Evolutionary conservation across 2,888 invertebrate species (phyloP).

Genomic region (Aphodius granarius): DNA sequence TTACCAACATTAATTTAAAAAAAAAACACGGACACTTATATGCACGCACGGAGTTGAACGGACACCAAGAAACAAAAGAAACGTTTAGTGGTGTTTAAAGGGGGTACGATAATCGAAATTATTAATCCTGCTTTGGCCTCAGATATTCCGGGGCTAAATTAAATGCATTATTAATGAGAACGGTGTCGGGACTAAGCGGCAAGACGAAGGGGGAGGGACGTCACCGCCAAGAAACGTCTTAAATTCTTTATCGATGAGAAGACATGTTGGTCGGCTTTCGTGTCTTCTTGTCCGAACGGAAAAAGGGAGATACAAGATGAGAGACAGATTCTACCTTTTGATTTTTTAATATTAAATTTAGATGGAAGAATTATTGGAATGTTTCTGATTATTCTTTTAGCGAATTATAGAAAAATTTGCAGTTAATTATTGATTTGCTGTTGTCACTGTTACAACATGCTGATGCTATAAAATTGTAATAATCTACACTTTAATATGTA

Average conservation of each 20-base stretch:
- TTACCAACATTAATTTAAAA: background rate
- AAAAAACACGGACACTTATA: slow-evolving; percentile 31
- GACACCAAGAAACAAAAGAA: background rate
- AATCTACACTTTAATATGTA: too few species aligned
- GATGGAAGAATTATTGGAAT: background rate
- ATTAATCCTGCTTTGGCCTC: background rate
- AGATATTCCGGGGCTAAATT: slow-evolving; percentile 11
- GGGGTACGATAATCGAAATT: slow-evolving; percentile 12
- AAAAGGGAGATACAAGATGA: background rate
- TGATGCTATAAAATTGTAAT: too few species aligned
- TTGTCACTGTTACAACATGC: too few species aligned
- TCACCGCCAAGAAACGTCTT: slow-evolving; percentile 10
- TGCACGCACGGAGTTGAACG: slow-evolving; percentile 17
- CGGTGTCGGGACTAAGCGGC: background rate
- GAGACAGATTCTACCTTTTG: background rate
- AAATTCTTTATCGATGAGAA: slow-evolving; percentile 15
- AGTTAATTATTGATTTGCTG: too few species aligned
- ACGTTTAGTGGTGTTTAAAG: slow-evolving; percentile 7
- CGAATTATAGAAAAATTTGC: too few species aligned
- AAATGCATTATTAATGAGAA: slow-evolving; percentile 14
- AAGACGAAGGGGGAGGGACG: background rate
- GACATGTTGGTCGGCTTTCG: slow-evolving; percentile 4
- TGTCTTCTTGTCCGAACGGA: background rate
- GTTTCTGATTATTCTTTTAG: too few species aligned
- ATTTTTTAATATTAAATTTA: background rate